Evolutionary conservation across 2,888 invertebrate species (phyloP).

Genomic region (Vanessa cardui): DNA sequence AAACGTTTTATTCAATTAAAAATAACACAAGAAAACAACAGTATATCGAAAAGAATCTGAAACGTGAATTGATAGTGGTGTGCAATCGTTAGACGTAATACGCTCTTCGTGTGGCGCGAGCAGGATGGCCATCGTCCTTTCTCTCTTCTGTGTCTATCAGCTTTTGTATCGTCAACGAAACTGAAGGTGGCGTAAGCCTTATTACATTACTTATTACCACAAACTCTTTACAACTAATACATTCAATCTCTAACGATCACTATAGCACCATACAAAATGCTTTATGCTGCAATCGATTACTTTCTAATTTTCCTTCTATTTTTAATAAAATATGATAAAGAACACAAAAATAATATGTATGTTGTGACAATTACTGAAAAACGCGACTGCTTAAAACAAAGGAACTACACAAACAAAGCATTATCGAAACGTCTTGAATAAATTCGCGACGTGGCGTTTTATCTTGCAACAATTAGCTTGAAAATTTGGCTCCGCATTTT

Average conservation of each 20-base stretch:
- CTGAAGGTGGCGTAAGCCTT: constrained; percentile 62
- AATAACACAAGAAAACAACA: no score
- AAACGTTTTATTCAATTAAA: no score
- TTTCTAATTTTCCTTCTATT: neutral
- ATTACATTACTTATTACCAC: constrained; percentile 31
- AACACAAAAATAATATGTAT: neutral
- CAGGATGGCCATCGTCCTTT: constrained; percentile 79
- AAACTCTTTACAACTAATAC: constrained; percentile 15
- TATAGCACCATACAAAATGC: constrained; percentile 20
- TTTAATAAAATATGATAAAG: neutral
- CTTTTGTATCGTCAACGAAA: constrained; percentile 61
- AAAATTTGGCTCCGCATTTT: constrained; percentile 10
- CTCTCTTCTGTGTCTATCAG: constrained; percentile 61
- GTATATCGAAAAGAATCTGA: no score
- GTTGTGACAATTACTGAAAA: neutral
- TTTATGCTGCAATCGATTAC: constrained; percentile 12
- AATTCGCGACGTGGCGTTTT: neutral
- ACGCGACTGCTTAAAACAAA: neutral
- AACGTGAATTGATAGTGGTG: constrained; percentile 37
- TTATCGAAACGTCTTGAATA: neutral
- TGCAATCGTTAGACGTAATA: constrained; percentile 62
- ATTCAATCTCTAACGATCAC: constrained; percentile 12
- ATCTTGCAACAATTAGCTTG: constrained; percentile 17
- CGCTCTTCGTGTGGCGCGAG: constrained; percentile 69
- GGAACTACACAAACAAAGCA: neutral